Evolutionary conservation across 1,140 invertebrate species (phyloP).

Genomic region (Platyura marginata): DNA sequence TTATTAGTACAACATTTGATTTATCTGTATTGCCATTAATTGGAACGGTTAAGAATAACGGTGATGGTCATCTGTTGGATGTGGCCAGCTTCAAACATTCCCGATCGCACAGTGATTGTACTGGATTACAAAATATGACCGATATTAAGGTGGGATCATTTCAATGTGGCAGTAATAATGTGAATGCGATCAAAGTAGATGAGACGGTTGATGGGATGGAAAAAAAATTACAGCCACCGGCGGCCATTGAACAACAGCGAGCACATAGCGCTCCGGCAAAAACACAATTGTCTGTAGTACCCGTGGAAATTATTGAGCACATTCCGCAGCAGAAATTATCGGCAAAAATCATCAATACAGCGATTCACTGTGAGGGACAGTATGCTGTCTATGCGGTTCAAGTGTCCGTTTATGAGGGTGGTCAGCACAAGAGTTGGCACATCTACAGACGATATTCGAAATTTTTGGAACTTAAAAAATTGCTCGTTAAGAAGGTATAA

Average conservation of each 20-base stretch:
- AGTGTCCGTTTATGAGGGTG: constrained; percentile 32
- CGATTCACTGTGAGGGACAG: constrained; percentile 4
- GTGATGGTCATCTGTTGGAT: not conserved
- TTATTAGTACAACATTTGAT: not conserved
- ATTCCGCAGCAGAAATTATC: not conserved
- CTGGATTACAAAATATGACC: constrained; percentile 1
- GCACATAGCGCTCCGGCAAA: not conserved
- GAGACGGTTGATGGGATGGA: not conserved
- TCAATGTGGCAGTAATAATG: not conserved
- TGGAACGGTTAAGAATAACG: not conserved
- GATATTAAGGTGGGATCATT: constrained; percentile 1
- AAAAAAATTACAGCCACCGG: not conserved
- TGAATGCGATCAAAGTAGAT: not conserved
- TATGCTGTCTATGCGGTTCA: constrained; percentile 77
- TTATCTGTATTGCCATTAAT: not conserved
- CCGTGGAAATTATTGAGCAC: not conserved
- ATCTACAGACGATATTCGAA: constrained; percentile 52
- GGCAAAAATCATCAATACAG: constrained; percentile 5
- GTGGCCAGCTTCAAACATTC: not conserved
- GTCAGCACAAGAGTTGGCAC: constrained; percentile 55
- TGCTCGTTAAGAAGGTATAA: constrained; percentile 1
- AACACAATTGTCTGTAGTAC: not conserved
- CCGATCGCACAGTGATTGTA: constrained; percentile 5
- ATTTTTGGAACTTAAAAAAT: constrained; percentile 5
- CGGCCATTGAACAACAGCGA: not conserved